Percentiles rank a stretch among this genome's conserved stretches.
Conservation (phyloP, 2,888 invertebrate species). For the Drosophila pseudotalamancana region DNA sequence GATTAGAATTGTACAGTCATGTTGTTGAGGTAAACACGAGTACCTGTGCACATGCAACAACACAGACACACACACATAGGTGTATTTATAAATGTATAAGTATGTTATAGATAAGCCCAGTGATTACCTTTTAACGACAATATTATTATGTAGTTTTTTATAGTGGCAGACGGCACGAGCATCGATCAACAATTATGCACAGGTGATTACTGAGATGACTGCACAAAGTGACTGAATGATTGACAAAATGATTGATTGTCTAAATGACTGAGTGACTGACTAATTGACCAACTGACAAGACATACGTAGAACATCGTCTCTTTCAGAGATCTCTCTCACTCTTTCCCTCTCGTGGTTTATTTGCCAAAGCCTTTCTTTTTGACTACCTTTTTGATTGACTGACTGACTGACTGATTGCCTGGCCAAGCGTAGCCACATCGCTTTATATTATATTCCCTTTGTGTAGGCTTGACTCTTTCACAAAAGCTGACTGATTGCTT, state of each 20-base stretch:
- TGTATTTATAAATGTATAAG: background rate
- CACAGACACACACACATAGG: background rate
- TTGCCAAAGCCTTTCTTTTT: background rate
- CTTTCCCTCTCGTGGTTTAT: background rate
- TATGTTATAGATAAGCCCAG: conserved; percentile 33
- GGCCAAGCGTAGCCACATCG: background rate
- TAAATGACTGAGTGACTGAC: conserved; percentile 4
- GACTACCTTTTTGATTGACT: background rate
- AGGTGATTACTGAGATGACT: conserved; percentile 52
- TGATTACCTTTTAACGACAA: conserved; percentile 60
- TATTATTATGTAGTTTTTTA: conserved; percentile 42
- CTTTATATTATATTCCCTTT: background rate
- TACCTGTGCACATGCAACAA: background rate
- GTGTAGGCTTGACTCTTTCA: background rate
- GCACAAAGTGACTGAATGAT: conserved; percentile 20
- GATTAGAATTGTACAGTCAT: conserved; percentile 32
- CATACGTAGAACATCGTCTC: too few relatives aligned
- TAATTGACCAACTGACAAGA: background rate
- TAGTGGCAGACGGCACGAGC: conserved; percentile 8
- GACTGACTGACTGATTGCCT: background rate
- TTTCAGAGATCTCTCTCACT: background rate
- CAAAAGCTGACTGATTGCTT: too few relatives aligned
- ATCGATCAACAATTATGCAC: conserved; percentile 50
- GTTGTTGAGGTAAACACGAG: background rate
- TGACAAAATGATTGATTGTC: conserved; percentile 3